Evolutionary conservation across 2,797 vertebrate species (phyloP), one percentile per base, ranked within the genome.

Genomic region (Gymnoscopelus microlampas): DNA sequence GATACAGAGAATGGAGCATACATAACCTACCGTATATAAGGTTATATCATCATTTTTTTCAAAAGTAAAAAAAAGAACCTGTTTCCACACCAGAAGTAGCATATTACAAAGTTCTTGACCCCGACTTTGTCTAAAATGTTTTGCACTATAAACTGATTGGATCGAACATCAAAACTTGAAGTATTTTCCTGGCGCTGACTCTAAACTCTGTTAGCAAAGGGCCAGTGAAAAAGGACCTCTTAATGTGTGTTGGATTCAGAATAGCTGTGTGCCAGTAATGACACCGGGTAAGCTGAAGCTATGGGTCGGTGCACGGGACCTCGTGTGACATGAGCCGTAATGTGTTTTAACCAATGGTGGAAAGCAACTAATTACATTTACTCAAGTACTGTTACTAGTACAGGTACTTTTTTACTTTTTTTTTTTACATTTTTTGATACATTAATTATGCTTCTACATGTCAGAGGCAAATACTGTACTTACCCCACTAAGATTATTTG

Each of bases 111-210:
- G 67, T 76, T 56, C 73, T 72, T 87, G 83, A 88, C 74, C 85
- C 56, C 39, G 7, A 44, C 60, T 59, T 83, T 79, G 77, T 84
- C 78, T 5, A 32, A 73, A 81, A 82, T 60, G 74, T 62, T 79
- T 71, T 77, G 51, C 74, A 9, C 72, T 79, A 73, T 79, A 58
- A 82, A 87, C 83, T 14, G 13, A 56, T 83, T 89, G 85, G 86
- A 90, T 73, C 63, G 49, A 58, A 59, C 82, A 73, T 80, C 70
- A 80, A 58, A 68, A 60, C 60, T 85, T 89, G 84, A 13, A 89
- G 81, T 89, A 84, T 88, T 90, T 89, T 89, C 88, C 90, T 91
- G 87, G 87, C 81, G 50, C 47, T 74, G 59, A 76, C 63, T 69
- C 76, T 24, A 70, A 76, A 78, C 61, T 83, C 74, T 82, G 80